A percentile compares a stretch with the other conserved stretches of the same genome.
Conservation (phyloP, 92 coral and sea anemone genomes). For the Chrysogorgia sp. region DNA sequence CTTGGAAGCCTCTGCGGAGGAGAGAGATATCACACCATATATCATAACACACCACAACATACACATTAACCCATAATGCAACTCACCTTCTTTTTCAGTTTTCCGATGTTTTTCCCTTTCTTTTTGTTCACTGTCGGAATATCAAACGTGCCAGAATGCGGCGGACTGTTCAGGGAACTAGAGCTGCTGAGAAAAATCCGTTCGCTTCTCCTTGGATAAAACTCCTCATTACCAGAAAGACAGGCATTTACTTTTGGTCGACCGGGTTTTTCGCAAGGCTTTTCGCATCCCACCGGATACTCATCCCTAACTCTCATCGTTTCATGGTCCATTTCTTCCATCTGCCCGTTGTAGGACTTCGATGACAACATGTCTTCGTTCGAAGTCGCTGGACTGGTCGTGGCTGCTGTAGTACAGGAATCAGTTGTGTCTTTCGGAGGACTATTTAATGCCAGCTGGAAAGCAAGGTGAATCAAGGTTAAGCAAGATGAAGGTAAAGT, state of each 20-base stretch:
- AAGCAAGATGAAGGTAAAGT: no score
- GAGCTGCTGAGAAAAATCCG: slow-evolving; percentile 88
- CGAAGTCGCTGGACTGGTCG: neutral
- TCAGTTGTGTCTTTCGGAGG: slow-evolving; percentile 22
- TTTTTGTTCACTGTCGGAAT: slow-evolving; percentile 59
- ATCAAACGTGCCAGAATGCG: slow-evolving; percentile 65
- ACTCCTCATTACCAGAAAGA: slow-evolving; percentile 68
- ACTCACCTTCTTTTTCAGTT: slow-evolving; percentile 56
- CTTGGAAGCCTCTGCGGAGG: no score
- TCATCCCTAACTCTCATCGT: slow-evolving; percentile 13
- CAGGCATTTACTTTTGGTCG: slow-evolving; percentile 60
- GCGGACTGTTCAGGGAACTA: slow-evolving; percentile 80
- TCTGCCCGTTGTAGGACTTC: slow-evolving; percentile 25
- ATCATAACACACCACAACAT: neutral
- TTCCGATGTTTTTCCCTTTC: slow-evolving; percentile 70
- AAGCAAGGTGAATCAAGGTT: neutral
- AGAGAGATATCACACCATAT: no score
- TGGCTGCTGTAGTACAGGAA: neutral
- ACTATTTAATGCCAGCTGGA: slow-evolving; percentile 27
- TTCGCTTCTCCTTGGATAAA: slow-evolving; percentile 95
- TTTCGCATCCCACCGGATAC: slow-evolving; percentile 49
- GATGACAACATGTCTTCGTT: slow-evolving; percentile 4
- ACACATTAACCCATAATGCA: slow-evolving; percentile 1
- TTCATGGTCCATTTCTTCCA: slow-evolving; percentile 16
- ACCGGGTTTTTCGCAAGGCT: slow-evolving; percentile 48